A percentile compares a stretch with the other conserved stretches of the same genome.
These are phyloP conservation scores for Pseudonaja textilis DNA, from an alignment of 2,113 vertebrate genomes.

Conservation along the genomic window DNA sequence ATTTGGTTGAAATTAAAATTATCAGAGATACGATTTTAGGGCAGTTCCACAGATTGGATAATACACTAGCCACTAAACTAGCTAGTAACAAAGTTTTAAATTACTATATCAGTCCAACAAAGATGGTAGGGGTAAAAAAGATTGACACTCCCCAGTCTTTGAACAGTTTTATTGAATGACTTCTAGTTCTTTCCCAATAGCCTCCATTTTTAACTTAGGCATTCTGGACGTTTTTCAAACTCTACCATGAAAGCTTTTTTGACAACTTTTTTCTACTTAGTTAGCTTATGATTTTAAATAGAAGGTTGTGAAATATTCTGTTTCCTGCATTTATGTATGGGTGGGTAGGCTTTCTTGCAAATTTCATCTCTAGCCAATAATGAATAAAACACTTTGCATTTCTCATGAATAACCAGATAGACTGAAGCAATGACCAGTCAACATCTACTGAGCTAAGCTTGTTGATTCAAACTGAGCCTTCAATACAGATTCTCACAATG, in stretches of 20 bases:
- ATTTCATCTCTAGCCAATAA: neutral
- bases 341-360: neutral
- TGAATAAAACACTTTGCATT: neutral
- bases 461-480: neutral
- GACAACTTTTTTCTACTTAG: neutral
- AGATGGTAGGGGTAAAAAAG: neutral
- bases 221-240: conserved; percentile 4
- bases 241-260: neutral
- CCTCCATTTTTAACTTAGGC: conserved; percentile 4
- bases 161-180: conserved; percentile 1
- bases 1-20: conserved; percentile 13
- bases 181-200: conserved; percentile 13
- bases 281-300: neutral
- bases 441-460: neutral
- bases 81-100: neutral
- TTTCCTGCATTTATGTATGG: neutral
- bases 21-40: neutral
- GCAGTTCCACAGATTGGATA: conserved; percentile 2
- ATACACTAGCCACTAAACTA: neutral
- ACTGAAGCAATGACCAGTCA: neutral
- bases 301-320: neutral
- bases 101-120: neutral
- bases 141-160: neutral
- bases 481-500: neutral
- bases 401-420: neutral